phyloP scores from a whole-genome alignment of 2,113 vertebrate genomes.

The Pongo abelii region DNA sequence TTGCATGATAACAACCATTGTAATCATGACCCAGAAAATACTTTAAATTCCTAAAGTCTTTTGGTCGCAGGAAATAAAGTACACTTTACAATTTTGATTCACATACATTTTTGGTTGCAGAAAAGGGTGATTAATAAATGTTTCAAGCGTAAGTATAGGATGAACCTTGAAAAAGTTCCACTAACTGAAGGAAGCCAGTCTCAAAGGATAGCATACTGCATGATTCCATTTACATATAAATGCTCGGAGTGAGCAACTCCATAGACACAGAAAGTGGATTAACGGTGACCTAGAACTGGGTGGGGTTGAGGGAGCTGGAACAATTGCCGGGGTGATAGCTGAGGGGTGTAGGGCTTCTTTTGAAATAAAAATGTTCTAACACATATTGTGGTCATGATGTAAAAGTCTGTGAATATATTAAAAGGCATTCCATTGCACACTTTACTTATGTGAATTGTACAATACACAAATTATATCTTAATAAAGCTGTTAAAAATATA shows the following conservation, averaged over 20 bases:
- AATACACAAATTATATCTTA: background rate
- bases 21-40: background rate
- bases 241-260: background rate
- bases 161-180: background rate
- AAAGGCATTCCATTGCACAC: background rate
- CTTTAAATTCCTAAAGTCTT: background rate
- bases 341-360: background rate
- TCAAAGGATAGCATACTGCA: background rate
- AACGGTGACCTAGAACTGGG: background rate
- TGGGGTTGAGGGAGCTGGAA: no score
- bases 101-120: background rate
- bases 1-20: background rate
- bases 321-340: no score
- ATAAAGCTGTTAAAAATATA: background rate
- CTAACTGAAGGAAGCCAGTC: background rate
- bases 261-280: background rate
- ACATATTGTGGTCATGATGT: background rate
- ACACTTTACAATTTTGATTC: background rate
- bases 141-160: background rate
- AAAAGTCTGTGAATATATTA: background rate
- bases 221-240: background rate
- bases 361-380: background rate
- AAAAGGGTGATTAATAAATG: background rate
- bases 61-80: background rate
- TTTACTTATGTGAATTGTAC: background rate